A percentile compares a stretch with the other conserved stretches of the same genome.
Evolutionary conservation across 2,888 invertebrate genomes (phyloP).

Genomic region (Stenodema calcarata): DNA sequence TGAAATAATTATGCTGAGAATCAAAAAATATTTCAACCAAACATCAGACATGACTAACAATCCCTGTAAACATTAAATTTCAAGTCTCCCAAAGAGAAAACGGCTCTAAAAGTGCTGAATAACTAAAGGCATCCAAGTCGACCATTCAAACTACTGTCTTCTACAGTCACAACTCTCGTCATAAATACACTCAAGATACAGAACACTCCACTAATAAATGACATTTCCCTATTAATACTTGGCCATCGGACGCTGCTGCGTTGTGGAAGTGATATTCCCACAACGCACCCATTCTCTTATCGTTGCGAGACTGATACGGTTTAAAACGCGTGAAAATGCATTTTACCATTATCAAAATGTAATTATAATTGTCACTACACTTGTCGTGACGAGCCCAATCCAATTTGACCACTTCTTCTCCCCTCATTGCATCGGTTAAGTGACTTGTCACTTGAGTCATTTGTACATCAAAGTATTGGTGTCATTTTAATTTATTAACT

Average conservation of each 20-base stretch:
- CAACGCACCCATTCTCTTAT: not conserved
- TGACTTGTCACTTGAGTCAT: constrained; percentile 7
- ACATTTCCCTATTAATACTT: not conserved
- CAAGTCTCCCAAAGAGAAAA: no score
- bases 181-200: not conserved
- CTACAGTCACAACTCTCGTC: not conserved
- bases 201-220: constrained; percentile 31
- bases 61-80: no score
- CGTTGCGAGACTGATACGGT: constrained; percentile 4
- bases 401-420: constrained; percentile 27
- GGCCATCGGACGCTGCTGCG: not conserved
- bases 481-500: constrained; percentile 27
- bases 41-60: no score
- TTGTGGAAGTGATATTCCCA: not conserved
- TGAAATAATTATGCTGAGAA: no score
- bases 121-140: no score
- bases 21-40: no score
- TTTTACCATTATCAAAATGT: not conserved
- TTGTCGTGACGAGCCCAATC: not conserved
- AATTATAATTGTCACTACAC: not conserved
- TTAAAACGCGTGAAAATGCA: not conserved
- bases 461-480: not conserved
- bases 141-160: not conserved
- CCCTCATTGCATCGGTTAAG: not conserved
- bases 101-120: no score